Evolutionary conservation across 2,797 vertebrate species (phyloP).

Genomic region (Pelobates cultripes): DNA sequence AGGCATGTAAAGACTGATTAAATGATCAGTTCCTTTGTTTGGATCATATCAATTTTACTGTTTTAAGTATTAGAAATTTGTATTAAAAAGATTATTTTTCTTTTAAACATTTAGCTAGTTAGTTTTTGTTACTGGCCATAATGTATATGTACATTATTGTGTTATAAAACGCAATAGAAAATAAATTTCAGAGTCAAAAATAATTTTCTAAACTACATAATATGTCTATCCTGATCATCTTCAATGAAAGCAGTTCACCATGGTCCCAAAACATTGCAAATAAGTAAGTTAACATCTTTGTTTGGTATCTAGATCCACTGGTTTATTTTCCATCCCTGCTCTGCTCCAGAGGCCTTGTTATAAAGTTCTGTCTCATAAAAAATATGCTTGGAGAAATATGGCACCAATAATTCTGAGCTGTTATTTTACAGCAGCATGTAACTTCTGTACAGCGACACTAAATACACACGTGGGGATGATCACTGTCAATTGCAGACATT

Average conservation of each 20-base stretch:
- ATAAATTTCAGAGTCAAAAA: too few species aligned
- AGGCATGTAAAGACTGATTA: too few species aligned
- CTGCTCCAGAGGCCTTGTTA: slow-evolving; percentile 5
- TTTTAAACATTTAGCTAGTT: too few species aligned
- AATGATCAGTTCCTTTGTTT: too few species aligned
- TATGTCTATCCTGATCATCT: slow-evolving; percentile 3
- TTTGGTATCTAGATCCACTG: too few species aligned
- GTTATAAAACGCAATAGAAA: too few species aligned
- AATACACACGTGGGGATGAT: slow-evolving; percentile 33
- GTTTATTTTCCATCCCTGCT: neutral
- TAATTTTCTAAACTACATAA: neutral
- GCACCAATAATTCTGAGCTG: slow-evolving; percentile 37
- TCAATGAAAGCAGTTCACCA: neutral
- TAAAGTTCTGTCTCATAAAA: slow-evolving; percentile 25
- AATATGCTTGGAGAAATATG: slow-evolving; percentile 35
- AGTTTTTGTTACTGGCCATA: too few species aligned
- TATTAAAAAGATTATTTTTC: too few species aligned
- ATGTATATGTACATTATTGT: too few species aligned
- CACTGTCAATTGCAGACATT: slow-evolving; percentile 9
- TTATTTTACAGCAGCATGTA: neutral
- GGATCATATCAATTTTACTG: too few species aligned
- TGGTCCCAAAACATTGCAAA: neutral
- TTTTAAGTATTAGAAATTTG: too few species aligned
- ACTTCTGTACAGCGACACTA: slow-evolving; percentile 11
- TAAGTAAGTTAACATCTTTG: too few species aligned